Evolutionary conservation across 2,113 vertebrate species (phyloP), one percentile per base, ranked within the genome.

Genomic region (Odobenus rosmarus): DNA sequence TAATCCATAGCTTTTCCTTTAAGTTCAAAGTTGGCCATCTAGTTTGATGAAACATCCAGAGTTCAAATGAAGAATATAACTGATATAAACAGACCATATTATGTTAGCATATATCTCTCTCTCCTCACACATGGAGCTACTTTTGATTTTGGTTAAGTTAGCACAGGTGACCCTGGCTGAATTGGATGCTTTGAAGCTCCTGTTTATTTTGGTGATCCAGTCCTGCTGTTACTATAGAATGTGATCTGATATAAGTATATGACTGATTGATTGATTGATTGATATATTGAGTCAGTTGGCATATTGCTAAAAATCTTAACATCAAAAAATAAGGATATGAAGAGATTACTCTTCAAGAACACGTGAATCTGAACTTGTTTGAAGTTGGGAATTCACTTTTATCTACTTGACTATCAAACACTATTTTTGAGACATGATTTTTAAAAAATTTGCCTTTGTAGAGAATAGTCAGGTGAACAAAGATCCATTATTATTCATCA

Each of bases 301-400:
- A 94, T 93, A 97, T 36, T 97, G 87, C 71, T 97, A 93, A 98
- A 95, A 49, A 93, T 94, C 79, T 93, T 97, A 97, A 96, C 90
- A 1, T 11, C 55, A 96, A 92, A 97, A 97, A 97, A 77, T 1
- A 51, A 84, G 62, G 3, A 11, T 77, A 13, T 16, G 28, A 31
- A 69, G 8, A 91, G 53, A 36, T 84, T 23, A 80, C 15, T 88
- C 53, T 93, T 46, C 3, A 83, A 86, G 46, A 88, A 84, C 39
- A 28, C 3, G 28, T 59, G 21, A 84, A 64, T 88, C 59, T 93
- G 61, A 69, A 93, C 6, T 36, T 21, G 24, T 71, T 71, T 93
- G 46, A 88, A 62, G 72, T 82, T 94, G 39, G 13, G 72, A 46
- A 5, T 72, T 93, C 7, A 94, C 8, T 74, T 93, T 81, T 59